Base-by-base conservation (phyloP, 2,113 vertebrate species). In the Sylvilagus bachmani region DNA sequence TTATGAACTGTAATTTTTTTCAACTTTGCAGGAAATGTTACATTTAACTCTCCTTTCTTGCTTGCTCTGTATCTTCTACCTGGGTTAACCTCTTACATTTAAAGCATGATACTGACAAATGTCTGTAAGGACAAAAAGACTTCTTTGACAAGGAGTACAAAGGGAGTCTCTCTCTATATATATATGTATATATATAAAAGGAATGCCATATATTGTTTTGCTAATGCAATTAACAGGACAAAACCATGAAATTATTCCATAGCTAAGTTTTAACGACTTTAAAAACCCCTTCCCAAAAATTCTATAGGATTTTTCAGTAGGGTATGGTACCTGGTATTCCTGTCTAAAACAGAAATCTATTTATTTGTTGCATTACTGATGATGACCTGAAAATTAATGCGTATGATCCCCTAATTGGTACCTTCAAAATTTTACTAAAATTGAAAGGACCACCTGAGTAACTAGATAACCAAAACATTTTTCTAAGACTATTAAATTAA, bases 311-410 rank as follows among this genome's bases (percentile, higher is more conserved):
- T 67, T 90, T 25, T 85, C 27, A 24, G 78, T 55, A 91, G 95
- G 74, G 66, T 33, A 81, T 10, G 78, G 36, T 87, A 22, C 24
- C 58, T 87, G 51, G 2, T 66, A 51, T 83, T 95, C 86, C 55
- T 58, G 14, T 94, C 53, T 13, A 77, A 95, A 95, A 95, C 53
- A 75, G 90, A 93, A 94, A 62, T 86, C 83, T 49, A 77, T 38
- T 62, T 85, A n/a, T 97, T 44, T 12, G 97, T 19, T 93, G 24
- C 85, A 27, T 83, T 83, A 67, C 33, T 61, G n/a, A 89, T 95
- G 70, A 88, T 93, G 91, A 86, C 81, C 36, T 86, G 61, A 95
- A 97, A 93, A 96, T 64, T 71, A 21, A 86, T 94, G 53, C 82
- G 58, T 0, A 0, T 44, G 12, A 87, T 11, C 69, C 69, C n/a